Evolutionary conservation across 2,113 vertebrate species (phyloP), one percentile per base, ranked within the genome.

Genomic region (Gymnarchus niloticus): DNA sequence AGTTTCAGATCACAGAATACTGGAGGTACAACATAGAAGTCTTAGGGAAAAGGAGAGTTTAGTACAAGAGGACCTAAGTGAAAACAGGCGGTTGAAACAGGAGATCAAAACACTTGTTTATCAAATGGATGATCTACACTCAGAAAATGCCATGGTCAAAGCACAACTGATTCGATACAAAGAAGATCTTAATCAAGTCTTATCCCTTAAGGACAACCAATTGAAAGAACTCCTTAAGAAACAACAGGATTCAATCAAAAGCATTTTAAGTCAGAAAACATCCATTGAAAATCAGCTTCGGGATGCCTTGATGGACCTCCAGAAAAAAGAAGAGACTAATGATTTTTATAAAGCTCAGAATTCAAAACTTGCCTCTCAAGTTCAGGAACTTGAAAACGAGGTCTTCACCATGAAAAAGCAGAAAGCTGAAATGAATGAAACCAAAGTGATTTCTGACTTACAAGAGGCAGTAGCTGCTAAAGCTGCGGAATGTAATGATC

Each of bases 201-300:
- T 97, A 5, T 96, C 94, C 23, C 90, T 97, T 23, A 97, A 97
- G 87, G 96, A 97, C 90, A 94, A 96, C 91, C 96, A 97, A 87
- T 82, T 95, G 85, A 97, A 96, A 88, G 94, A 94, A 81, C 90
- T 97, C n/a, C 92, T 97, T 7, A 95, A 94, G 89, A 95, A 96
- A 90, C 95, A 97, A 87, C 87, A 96, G 85, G 96, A 97, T 14
- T 91, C 91, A 10, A 96, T 97, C 84, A 95, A 93, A 90, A 92
- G 87, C 86, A 95, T 97, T 0, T 95, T 97, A 85, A 92, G 89
- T 84, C 94, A 96, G 83, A 97, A 95, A 83, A 88, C 88, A 0
- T 46, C 86, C 0, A 89, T 94, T 46, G 93, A 95, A 28, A 94
- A 94, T 83, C 92, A 95, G 73, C 78, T 92, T 21, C 90, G 90